A percentile compares a stretch with the other conserved stretches of the same genome.
These are phyloP conservation scores for Tarsius wallacei DNA, from an alignment of 2,797 vertebrate species.

Conservation along the genomic window DNA sequence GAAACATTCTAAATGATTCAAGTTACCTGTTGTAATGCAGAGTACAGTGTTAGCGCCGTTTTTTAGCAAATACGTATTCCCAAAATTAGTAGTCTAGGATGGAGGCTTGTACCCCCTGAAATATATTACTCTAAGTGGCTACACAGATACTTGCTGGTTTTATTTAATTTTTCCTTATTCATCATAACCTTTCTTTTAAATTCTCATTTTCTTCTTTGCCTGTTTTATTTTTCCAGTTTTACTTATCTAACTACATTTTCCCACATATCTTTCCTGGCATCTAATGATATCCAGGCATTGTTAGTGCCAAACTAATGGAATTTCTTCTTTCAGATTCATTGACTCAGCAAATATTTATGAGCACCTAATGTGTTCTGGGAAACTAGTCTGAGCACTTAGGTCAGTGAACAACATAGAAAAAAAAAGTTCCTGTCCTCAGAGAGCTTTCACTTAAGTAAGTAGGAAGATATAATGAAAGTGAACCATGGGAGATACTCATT, in stretches of 20 bases:
- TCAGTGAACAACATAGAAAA: background rate
- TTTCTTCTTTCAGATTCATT: background rate
- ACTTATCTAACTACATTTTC: background rate
- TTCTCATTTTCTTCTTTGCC: slow-evolving; percentile 40
- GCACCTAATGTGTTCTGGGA: background rate
- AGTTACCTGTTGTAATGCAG: background rate
- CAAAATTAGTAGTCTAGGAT: background rate
- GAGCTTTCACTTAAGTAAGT: background rate
- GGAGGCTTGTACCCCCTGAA: background rate
- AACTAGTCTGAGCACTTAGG: background rate
- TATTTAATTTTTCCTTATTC: slow-evolving; percentile 3
- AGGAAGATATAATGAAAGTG: slow-evolving; percentile 8
- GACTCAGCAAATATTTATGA: slow-evolving; percentile 38
- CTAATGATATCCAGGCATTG: background rate
- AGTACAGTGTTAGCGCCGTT: background rate
- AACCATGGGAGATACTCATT: background rate
- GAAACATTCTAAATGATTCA: background rate
- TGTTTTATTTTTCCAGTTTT: slow-evolving; percentile 28
- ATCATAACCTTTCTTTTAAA: slow-evolving; percentile 46
- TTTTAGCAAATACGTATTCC: background rate
- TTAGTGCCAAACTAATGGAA: slow-evolving; percentile 40
- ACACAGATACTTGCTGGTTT: background rate
- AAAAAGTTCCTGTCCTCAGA: background rate
- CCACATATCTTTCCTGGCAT: background rate
- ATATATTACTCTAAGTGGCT: background rate